Base-by-base conservation (phyloP, 1,140 invertebrate species). In the Meloidogyne chitwoodi region DNA sequence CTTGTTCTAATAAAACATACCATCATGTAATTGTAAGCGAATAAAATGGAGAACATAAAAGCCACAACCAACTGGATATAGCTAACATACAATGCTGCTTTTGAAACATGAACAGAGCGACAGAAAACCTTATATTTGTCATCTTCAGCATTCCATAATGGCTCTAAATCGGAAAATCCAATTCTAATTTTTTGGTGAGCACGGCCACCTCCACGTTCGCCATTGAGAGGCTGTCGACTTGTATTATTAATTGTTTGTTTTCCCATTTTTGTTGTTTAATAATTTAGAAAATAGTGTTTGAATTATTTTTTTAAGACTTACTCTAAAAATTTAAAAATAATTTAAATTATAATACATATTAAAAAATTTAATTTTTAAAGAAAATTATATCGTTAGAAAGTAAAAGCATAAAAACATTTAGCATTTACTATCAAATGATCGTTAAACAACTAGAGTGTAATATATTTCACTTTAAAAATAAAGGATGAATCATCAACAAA, bases 121-220 rank as follows among this genome's bases (percentile, higher is more conserved):
- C 84, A 86, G 19, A 82, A 75, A 29, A 83, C 81, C 62, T 84
- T 80, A 72, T 87, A 86, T 66, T 85, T 74, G 5, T 82, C 81
- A 12, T 77, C 83, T 44, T 85, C 80, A 3, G 80, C 72, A 68
- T 86, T 76, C 84, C 84, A 85, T 24, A 85, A 68, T 14, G 77
- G 74, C 41, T 85, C 83, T 63, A 65, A 56, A 69, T 82, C 82
- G 22, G 29, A 38, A 67, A 82, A 48, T 26, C 82, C 82, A 68
- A 82, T 84, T 19, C 76, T 61, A 12, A 67, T 56, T 56, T 14
- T 48, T 48, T 48, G 44, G 16, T 48, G 44, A 48, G 44, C 2
- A 48, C 48, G 48, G n/a, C 19, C n/a, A 56, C 48, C 19, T 56
- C 48, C 48, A 3, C 4, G 12, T 41, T 14, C n/a, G 5, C 48